Conservation (phyloP, 2,797 vertebrate species). For the Sebastes vulpes region DNA sequence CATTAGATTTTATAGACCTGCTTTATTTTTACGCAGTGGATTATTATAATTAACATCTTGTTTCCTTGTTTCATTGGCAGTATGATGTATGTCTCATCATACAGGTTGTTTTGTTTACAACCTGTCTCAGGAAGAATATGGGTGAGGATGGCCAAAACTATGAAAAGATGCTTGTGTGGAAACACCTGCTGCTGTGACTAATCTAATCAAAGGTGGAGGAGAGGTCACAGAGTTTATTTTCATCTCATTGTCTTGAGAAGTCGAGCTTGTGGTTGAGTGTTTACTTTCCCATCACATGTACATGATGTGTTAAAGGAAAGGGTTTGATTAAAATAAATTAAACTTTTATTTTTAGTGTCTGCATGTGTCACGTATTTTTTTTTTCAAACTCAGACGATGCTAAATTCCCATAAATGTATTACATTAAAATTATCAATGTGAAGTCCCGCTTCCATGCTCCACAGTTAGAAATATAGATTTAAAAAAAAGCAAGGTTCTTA, state of each 20-base stretch:
- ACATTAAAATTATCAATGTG: too few species aligned
- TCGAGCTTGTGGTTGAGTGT: background rate
- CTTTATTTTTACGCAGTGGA: background rate
- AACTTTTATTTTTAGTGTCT: too few species aligned
- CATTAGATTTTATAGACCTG: background rate
- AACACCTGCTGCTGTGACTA: too few species aligned
- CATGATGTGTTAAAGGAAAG: background rate
- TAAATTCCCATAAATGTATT: too few species aligned
- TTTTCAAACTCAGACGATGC: too few species aligned
- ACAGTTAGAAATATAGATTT: too few species aligned
- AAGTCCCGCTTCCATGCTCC: too few species aligned
- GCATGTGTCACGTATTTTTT: too few species aligned
- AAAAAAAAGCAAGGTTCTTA: too few species aligned
- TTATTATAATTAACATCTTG: background rate
- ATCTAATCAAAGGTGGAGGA: too few species aligned
- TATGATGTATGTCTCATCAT: background rate
- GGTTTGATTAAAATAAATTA: background rate
- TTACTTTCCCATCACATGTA: background rate
- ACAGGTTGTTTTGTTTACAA: background rate
- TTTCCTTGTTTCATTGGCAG: background rate
- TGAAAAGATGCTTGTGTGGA: background rate
- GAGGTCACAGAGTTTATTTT: background rate
- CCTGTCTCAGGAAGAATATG: background rate
- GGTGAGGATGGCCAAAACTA: background rate
- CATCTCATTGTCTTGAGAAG: background rate